A percentile compares a stretch with the other conserved stretches of the same genome.
Evolutionary conservation across 2,888 invertebrate species (phyloP).

Genomic region (Geophilus truncorum): DNA sequence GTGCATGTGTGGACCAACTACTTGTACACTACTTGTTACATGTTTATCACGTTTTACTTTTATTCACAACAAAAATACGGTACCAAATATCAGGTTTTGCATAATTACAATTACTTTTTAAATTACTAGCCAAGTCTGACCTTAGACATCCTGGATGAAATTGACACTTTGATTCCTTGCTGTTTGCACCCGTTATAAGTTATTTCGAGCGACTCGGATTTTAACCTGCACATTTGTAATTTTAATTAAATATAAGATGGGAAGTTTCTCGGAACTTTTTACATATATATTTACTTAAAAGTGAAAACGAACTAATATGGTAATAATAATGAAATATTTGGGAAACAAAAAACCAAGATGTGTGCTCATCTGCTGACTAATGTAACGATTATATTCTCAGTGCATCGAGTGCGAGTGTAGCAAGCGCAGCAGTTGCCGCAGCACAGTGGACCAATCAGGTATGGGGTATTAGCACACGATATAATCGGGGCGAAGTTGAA

Average conservation of each 20-base stretch:
- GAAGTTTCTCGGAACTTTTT: neutral
- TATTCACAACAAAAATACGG: too few species aligned
- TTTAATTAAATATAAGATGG: neutral
- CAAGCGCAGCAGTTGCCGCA: conserved; percentile 48
- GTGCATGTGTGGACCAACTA: too few species aligned
- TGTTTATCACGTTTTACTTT: too few species aligned
- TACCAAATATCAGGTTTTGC: too few species aligned
- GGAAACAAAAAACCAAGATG: conserved; percentile 25
- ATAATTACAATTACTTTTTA: too few species aligned
- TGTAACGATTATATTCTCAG: conserved; percentile 39
- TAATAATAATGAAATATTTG: conserved; percentile 22
- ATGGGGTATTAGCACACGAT: conserved; percentile 33
- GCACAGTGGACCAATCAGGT: conserved; percentile 51
- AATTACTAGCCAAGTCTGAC: too few species aligned
- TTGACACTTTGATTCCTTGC: too few species aligned
- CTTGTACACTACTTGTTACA: too few species aligned
- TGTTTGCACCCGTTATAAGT: too few species aligned
- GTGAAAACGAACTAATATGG: neutral
- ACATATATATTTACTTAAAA: neutral
- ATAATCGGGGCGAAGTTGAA: neutral
- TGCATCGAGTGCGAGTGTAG: conserved; percentile 41
- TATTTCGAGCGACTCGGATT: too few species aligned
- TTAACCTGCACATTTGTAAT: neutral
- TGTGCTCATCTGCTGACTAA: conserved; percentile 32
- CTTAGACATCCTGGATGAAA: too few species aligned